Percentiles rank a stretch among this genome's conserved stretches.
phyloP scores from a whole-genome alignment of 2,113 vertebrate species.

The Emydocephalus ijimae region DNA sequence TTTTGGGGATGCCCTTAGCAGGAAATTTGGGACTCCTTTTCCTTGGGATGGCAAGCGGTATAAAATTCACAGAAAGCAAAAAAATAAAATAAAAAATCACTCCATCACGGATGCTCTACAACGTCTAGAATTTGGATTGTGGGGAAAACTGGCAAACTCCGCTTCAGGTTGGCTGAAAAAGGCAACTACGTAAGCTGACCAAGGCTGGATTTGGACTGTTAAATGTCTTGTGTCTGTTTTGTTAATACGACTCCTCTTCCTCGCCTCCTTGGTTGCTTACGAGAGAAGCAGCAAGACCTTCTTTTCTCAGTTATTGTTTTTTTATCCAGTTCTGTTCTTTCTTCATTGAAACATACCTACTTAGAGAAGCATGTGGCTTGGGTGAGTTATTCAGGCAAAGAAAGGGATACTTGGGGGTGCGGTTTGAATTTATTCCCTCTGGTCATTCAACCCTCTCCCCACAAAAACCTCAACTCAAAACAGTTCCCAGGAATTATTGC shows the following conservation, averaged over 20 bases:
- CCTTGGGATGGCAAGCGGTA: neutral
- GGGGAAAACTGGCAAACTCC: no score
- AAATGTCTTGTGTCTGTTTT: neutral
- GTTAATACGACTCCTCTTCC: neutral
- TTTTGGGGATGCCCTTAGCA: neutral
- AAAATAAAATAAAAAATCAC: no score
- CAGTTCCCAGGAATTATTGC: neutral
- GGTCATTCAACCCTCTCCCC: neutral
- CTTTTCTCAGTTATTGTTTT: constrained; percentile 16
- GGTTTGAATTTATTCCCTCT: neutral
- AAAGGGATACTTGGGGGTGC: neutral
- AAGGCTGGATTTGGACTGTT: neutral
- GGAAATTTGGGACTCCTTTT: neutral
- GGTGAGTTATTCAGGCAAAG: neutral
- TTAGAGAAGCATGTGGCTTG: neutral
- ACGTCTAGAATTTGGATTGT: neutral
- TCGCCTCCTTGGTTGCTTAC: constrained; percentile 35
- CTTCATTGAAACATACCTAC: neutral
- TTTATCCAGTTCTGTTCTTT: constrained; percentile 31
- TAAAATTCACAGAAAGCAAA: neutral
- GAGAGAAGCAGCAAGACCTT: constrained; percentile 53
- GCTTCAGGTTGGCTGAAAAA: neutral
- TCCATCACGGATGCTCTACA: neutral
- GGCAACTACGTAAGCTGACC: neutral
- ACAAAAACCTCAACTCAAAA: no score